Base-by-base conservation (phyloP, 2,888 invertebrate genomes). In the Andrena dorsata region DNA sequence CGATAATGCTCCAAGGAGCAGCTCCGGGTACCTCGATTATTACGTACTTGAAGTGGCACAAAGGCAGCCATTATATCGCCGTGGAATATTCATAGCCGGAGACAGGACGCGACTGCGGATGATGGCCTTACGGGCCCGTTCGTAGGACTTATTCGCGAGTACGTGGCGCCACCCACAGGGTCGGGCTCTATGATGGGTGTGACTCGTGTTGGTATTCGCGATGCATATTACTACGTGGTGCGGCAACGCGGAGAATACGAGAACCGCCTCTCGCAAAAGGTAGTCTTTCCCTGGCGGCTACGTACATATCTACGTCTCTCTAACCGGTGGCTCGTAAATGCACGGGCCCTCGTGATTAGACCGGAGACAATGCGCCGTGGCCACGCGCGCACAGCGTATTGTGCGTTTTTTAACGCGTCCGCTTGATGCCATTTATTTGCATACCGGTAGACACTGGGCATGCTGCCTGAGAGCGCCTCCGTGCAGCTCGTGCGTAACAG, bases 181-280 rank as follows among this genome's bases (percentile, higher is more conserved):
- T 72, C 86, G 86, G 75, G 83, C 83, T 84, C 80, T 87, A 84
- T 84, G 89, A 90, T 92, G 92, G 91, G 90, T 92, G 91, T 92
- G 92, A 92, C 91, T 88, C 72, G 81, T 85, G 83, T 86, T 86
- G 90, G 87, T 90, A 92, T 92, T 91, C 91, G 88, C 88, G 85
- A 87, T 88, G 90, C 87, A 91, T 86, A 89, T 89, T 90, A 88
- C 85, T 89, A 89, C 86, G 85, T 81, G 83, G 84, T 71, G 84
- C 82, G 74, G 82, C 83, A 82, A 80, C 76, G 75, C 65, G 56
- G 70, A 35, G 83, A 89, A 90, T 85, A 88, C 85, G 82, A 86
- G 86, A 88, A 84, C 77, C 86, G 81, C 80, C 81, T 83, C 66
- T 85, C 70, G 86, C 80, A 78, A 83, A 82, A 85, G 78, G 78